phyloP scores from a whole-genome alignment of 1,140 invertebrate genomes.

The Protaetia brevitarsis region DNA sequence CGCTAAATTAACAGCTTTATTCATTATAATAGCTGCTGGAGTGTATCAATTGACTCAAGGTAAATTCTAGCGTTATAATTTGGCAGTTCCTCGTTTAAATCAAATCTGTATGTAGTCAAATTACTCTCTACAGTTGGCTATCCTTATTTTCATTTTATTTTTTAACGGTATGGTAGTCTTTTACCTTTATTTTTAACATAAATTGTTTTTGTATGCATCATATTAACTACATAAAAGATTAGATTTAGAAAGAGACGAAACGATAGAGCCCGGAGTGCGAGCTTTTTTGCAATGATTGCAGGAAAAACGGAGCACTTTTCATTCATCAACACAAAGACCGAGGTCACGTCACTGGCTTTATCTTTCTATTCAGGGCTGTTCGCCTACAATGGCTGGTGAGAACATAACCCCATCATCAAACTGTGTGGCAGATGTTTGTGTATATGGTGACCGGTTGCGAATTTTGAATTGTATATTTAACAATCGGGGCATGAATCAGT shows the following conservation, averaged over 20 bases:
- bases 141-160: no score
- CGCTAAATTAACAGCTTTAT: constrained; percentile 90
- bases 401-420: constrained; percentile 26
- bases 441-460: no score
- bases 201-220: no score
- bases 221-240: no score
- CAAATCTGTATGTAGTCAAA: no score
- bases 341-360: constrained; percentile 87
- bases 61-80: constrained; percentile 45
- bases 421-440: constrained; percentile 8
- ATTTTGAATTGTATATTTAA: constrained; percentile 2
- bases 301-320: constrained; percentile 90
- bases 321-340: constrained; percentile 84
- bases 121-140: no score
- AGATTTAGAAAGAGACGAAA: background rate
- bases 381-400: constrained; percentile 97
- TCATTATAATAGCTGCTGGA: constrained; percentile 90
- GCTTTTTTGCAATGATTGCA: constrained; percentile 53
- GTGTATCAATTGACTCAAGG: constrained; percentile 73
- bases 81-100: no score
- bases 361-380: constrained; percentile 99
- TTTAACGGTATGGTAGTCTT: no score
- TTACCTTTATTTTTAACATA: no score
- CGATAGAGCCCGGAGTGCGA: background rate
- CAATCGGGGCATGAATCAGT: no score